Conservation (phyloP, 2,888 invertebrate species). For the Plemyria rubiginata region DNA sequence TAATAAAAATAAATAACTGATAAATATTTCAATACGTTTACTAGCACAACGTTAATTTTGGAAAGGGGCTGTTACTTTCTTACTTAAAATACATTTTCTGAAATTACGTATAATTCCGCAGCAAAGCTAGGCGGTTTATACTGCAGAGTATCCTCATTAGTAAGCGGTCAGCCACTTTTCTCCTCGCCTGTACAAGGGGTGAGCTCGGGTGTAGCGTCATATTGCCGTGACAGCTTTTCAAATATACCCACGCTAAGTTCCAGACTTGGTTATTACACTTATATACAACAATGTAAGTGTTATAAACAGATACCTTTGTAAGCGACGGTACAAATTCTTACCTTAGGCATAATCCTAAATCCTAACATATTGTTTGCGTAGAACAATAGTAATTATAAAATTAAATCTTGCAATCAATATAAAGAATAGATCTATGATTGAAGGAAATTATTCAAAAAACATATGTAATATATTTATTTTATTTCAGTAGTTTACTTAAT, state of each 20-base stretch:
- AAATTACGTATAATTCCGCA: slow-evolving; percentile 11
- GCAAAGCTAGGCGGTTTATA: neutral
- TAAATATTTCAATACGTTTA: too few species aligned
- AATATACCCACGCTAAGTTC: slow-evolving; percentile 69
- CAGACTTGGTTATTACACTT: slow-evolving; percentile 47
- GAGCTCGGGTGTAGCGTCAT: slow-evolving; percentile 61
- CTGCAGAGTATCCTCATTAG: slow-evolving; percentile 19
- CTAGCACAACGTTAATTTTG: too few species aligned
- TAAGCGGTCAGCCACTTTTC: slow-evolving; percentile 35
- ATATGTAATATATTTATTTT: too few species aligned
- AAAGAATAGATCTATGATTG: too few species aligned
- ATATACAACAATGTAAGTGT: slow-evolving; percentile 36
- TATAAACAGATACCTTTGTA: slow-evolving; percentile 1
- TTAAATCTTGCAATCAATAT: too few species aligned
- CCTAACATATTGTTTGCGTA: too few species aligned
- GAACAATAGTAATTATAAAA: too few species aligned
- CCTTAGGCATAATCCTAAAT: too few species aligned
- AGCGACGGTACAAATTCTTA: neutral
- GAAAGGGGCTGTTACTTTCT: too few species aligned
- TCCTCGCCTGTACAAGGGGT: slow-evolving; percentile 40
- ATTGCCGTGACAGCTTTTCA: slow-evolving; percentile 79
- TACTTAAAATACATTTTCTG: neutral
- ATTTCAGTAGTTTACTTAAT: too few species aligned
- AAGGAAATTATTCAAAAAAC: too few species aligned
- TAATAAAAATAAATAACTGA: too few species aligned